Evolutionary conservation across 2,888 invertebrate genomes (phyloP).

Genomic region (Clunio marinus): DNA sequence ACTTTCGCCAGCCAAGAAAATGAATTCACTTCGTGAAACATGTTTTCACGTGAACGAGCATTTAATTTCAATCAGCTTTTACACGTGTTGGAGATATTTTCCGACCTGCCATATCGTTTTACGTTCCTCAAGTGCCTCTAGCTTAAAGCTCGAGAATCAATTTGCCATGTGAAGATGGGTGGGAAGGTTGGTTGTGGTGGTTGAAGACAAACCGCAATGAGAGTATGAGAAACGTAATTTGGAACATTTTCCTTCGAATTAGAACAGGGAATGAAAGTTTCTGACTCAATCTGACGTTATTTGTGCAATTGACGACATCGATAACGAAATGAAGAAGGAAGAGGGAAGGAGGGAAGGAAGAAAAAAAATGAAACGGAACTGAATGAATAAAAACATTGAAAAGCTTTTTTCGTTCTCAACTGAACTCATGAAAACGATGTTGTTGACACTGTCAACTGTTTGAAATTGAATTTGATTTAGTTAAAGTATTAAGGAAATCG

Average conservation of each 20-base stretch:
- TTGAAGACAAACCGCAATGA: neutral
- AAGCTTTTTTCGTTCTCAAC: neutral
- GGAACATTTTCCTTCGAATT: neutral
- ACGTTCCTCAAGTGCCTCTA: neutral
- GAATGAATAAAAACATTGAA: neutral
- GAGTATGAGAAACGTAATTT: slow-evolving; percentile 12
- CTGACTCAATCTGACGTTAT: neutral
- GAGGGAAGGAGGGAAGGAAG: too few species aligned
- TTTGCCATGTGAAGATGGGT: neutral
- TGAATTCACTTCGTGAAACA: too few species aligned
- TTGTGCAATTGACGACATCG: too few species aligned
- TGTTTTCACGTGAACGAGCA: slow-evolving; percentile 1
- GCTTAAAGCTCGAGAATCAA: slow-evolving; percentile 14
- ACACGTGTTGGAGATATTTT: slow-evolving; percentile 5
- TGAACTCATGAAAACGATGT: too few species aligned
- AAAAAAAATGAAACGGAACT: too few species aligned
- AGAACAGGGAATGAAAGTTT: neutral
- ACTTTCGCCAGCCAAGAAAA: neutral
- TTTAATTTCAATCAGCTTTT: slow-evolving; percentile 18
- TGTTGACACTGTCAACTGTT: too few species aligned
- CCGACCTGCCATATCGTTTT: too few species aligned
- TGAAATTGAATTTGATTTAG: too few species aligned
- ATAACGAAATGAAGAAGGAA: too few species aligned
- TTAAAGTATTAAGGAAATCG: neutral
- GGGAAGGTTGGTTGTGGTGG: neutral